A percentile compares a stretch with the other conserved stretches of the same genome.
Evolutionary conservation across 2,797 vertebrate genomes (phyloP).

Genomic region (Halcyon chelicuti): DNA sequence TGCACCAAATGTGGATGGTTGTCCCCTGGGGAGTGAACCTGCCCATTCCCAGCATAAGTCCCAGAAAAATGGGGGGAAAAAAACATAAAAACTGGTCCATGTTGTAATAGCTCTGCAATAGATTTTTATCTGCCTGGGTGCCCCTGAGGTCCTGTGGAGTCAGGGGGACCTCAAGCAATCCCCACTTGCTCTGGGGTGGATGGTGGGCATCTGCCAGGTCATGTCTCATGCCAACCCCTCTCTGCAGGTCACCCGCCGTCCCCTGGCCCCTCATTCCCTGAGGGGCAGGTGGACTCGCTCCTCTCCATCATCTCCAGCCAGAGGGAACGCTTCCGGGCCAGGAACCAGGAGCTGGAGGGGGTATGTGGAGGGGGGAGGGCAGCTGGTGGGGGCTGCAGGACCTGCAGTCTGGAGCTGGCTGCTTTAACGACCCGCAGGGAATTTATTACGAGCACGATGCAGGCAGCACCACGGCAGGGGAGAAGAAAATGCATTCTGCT

Average conservation of each 20-base stretch:
- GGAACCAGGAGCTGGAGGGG: slow-evolving; percentile 95
- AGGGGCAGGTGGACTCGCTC: slow-evolving; percentile 94
- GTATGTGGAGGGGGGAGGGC: slow-evolving; percentile 68
- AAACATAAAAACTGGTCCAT: accelerated
- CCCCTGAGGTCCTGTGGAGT: accelerated
- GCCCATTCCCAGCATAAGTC: not conserved
- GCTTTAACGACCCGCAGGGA: not conserved
- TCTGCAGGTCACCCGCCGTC: slow-evolving; percentile 58
- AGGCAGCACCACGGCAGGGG: accelerated
- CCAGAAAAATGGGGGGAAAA: not conserved
- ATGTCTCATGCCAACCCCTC: not conserved
- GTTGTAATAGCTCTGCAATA: not conserved
- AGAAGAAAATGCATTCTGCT: not conserved
- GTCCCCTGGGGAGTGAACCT: not conserved
- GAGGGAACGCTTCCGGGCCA: slow-evolving; percentile 92
- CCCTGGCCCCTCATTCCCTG: slow-evolving; percentile 81
- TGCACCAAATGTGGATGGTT: not conserved
- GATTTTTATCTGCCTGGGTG: not conserved
- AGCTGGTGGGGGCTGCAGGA: not conserved
- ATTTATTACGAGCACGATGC: accelerated
- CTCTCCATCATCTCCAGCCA: slow-evolving; percentile 99
- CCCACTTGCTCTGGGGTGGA: accelerated
- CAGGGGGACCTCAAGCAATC: accelerated
- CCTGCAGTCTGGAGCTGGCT: not conserved
- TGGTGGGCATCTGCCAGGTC: not conserved